phyloP scores from a whole-genome alignment of 2,888 invertebrate genomes.

The Cataglyphis livida region DNA sequence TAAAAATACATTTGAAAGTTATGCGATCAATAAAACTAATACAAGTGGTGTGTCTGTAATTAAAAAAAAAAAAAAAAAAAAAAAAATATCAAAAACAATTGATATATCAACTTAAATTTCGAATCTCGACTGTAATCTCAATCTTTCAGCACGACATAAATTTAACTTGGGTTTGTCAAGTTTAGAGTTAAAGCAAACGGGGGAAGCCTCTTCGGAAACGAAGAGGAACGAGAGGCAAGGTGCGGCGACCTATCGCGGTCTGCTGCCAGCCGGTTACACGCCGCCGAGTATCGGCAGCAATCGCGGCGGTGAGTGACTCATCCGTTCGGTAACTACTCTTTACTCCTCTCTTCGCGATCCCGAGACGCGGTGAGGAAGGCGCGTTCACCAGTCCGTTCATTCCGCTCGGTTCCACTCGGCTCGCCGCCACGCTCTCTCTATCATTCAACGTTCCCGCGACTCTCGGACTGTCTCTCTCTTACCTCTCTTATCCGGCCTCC shows the following conservation, averaged over 20 bases:
- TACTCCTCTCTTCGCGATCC: slow-evolving; percentile 45
- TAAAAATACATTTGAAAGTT: background rate
- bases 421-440: slow-evolving; percentile 60
- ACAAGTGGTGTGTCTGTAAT: too few relatives aligned
- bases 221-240: slow-evolving; percentile 73
- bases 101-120: background rate
- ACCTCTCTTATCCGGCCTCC: slow-evolving; percentile 31
- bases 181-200: background rate
- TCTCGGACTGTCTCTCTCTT: slow-evolving; percentile 1
- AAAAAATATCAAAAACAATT: background rate
- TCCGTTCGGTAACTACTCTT: slow-evolving; percentile 63
- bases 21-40: background rate
- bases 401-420: slow-evolving; percentile 72
- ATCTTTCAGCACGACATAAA: background rate
- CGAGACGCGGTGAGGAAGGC: background rate
- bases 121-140: background rate
- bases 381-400: slow-evolving; percentile 57
- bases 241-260: slow-evolving; percentile 79
- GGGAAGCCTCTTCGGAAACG: slow-evolving; percentile 4
- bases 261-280: slow-evolving; percentile 70
- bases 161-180: slow-evolving; percentile 8
- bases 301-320: slow-evolving; percentile 71
- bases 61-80: background rate
- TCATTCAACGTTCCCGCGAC: slow-evolving; percentile 46
- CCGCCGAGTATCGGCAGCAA: slow-evolving; percentile 63